Evolutionary conservation across 2,113 vertebrate species (phyloP), one percentile per base, ranked within the genome.

Genomic region (Alethe diademata): DNA sequence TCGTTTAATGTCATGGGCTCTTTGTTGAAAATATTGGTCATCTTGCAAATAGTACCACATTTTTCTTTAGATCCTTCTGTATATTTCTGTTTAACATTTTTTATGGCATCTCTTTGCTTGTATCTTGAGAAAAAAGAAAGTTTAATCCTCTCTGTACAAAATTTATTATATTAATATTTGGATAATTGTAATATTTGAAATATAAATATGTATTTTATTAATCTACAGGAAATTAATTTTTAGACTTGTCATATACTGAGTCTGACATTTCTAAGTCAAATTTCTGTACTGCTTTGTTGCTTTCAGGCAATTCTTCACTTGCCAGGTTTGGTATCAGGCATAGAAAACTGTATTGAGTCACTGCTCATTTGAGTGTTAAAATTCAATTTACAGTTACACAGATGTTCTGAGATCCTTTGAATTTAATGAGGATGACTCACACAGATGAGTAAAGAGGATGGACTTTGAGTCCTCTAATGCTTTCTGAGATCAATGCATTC

Each of bases 371-470:
- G 92, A 96, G 94, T 93, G 95, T 90, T 93, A 94, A 97, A 96
- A 96, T 97, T 95, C 95, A 97, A 95, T 96, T 95, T 94, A 91
- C 90, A 96, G 96, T 96, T 93, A 94, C 97, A 96, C 95, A 96
- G 97, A 97, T 97, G 95, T 98, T 98, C 96, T 92, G 91, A 89
- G 96, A 97, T 97, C 94, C 97, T 97, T 96, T 95, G 96, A 90
- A 92, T 98, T 98, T 98, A 98, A 98, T 98, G 98, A 98, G 97
- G 97, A 97, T 98, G 98, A 99, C 92, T 99, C 98, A 98, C 94
- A 86, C 86, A 79, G 67, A 95, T 96, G 95, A 97, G 92, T 85
- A 95, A 95, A 94, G 93, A 95, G 79, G 97, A 97, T 93, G 95
- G 97, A 98, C 96, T 98, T 97, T 97, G 87, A 92, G 83, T 85